Conservation (phyloP, 2,888 invertebrate genomes). For the Aporophyla lueneburgensis region DNA sequence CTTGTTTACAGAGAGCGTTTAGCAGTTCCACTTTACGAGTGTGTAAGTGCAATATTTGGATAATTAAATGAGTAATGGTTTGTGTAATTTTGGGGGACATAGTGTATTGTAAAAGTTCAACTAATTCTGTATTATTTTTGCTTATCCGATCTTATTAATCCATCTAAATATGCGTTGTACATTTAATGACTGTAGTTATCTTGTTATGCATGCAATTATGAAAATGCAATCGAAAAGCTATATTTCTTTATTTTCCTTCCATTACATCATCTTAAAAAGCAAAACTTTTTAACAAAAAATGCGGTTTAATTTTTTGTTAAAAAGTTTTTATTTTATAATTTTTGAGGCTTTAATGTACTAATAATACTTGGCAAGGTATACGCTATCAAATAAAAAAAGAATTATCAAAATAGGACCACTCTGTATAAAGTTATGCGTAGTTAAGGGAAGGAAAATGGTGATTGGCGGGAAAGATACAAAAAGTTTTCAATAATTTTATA, state of each 20-base stretch:
- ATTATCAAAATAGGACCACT: no score
- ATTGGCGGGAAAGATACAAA: no score
- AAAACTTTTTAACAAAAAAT: no score
- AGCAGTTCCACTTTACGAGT: constrained; percentile 35
- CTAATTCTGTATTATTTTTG: background rate
- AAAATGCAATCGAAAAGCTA: background rate
- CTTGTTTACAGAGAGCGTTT: constrained; percentile 57
- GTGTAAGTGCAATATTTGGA: constrained; percentile 24
- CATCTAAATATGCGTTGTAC: background rate
- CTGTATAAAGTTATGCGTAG: no score
- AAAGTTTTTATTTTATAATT: no score
- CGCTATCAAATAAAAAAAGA: no score
- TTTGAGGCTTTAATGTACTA: no score
- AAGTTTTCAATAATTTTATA: no score
- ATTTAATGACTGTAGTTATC: background rate
- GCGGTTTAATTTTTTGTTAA: no score
- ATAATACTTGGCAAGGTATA: no score
- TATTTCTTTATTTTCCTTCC: background rate
- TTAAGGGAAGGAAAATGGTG: no score
- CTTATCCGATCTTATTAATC: background rate
- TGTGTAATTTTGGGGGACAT: background rate
- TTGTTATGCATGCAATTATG: background rate
- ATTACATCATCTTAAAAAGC: background rate
- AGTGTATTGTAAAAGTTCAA: background rate
- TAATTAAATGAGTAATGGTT: constrained; percentile 25